phyloP scores from a whole-genome alignment of 2,113 vertebrate species.

The Leiothrix lutea region DNA sequence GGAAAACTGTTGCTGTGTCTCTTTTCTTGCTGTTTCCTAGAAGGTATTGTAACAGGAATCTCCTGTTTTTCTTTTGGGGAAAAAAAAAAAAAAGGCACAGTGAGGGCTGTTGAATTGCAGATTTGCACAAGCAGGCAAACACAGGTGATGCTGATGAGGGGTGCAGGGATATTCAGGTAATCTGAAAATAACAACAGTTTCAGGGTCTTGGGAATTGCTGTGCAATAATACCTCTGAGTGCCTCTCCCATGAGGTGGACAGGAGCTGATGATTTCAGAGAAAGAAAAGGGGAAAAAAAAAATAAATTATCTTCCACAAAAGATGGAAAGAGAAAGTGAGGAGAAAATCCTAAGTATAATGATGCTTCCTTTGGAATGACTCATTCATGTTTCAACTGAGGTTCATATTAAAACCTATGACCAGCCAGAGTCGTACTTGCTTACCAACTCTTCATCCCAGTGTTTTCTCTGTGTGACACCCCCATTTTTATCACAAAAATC shows the following conservation, averaged over 20 bases:
- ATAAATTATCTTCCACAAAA: background rate
- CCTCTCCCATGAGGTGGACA: background rate
- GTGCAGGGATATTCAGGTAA: background rate
- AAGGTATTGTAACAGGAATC: background rate
- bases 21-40: background rate
- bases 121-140: background rate
- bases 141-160: background rate
- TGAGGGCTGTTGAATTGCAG: background rate
- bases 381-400: background rate
- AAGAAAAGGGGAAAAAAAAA: background rate
- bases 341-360: background rate
- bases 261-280: background rate
- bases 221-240: background rate
- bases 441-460: background rate
- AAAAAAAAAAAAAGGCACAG: background rate
- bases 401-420: accelerated
- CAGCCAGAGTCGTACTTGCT: background rate
- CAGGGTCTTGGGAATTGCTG: accelerated
- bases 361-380: background rate
- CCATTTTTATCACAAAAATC: background rate
- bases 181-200: background rate
- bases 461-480: accelerated
- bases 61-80: background rate
- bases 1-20: background rate
- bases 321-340: background rate